Evolutionary conservation across 2,113 vertebrate species (phyloP).

Genomic region (Pelusios castaneus): DNA sequence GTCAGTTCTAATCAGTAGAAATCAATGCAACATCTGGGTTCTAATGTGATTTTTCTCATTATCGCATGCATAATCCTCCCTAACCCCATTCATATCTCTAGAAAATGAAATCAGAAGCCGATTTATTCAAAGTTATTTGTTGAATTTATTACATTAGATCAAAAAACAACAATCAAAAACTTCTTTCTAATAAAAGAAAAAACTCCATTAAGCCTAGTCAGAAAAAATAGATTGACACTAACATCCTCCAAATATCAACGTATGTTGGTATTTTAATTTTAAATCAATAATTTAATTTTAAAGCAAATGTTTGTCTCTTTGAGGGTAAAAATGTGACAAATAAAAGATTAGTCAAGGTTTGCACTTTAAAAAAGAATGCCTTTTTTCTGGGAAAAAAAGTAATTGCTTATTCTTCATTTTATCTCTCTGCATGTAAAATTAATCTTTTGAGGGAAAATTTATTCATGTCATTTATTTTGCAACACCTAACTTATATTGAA

Average conservation of each 20-base stretch:
- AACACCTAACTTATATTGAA: neutral
- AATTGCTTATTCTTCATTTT: neutral
- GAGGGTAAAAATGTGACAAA: neutral
- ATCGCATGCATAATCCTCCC: neutral
- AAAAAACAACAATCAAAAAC: neutral
- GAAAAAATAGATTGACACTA: neutral
- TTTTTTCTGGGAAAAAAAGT: neutral
- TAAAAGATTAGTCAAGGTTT: neutral
- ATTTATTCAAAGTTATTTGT: neutral
- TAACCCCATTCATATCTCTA: neutral
- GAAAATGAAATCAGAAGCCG: neutral
- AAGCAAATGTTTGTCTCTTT: neutral
- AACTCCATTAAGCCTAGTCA: rapidly evolving
- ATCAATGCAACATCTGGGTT: neutral
- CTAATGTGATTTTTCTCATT: neutral
- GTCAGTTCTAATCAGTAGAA: neutral
- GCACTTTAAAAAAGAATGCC: neutral
- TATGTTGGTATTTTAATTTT: neutral
- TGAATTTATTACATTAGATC: neutral
- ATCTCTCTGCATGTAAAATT: neutral
- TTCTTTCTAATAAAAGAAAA: neutral
- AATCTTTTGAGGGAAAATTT: conserved; percentile 3
- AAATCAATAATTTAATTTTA: neutral
- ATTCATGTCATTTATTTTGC: neutral
- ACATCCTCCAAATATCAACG: neutral